Conservation (phyloP, 2,113 vertebrate genomes). For the Indicator indicator region DNA sequence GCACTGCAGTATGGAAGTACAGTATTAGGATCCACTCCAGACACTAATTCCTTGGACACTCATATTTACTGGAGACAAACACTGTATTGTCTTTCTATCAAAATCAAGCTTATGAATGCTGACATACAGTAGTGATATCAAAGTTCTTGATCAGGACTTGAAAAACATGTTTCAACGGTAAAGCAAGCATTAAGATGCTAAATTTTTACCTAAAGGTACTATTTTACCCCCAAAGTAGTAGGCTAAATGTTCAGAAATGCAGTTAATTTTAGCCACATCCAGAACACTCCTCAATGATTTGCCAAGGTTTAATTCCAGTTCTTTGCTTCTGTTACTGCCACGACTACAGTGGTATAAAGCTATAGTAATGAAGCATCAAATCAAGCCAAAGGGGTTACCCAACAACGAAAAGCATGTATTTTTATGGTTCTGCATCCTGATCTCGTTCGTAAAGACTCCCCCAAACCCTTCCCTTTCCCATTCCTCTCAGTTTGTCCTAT, state of each 20-base stretch:
- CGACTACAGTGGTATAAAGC: neutral
- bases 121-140: slow-evolving; percentile 49
- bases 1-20: neutral
- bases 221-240: slow-evolving; percentile 20
- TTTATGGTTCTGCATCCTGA: neutral
- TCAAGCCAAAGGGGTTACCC: neutral
- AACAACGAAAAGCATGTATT: neutral
- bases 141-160: slow-evolving; percentile 29
- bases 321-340: neutral
- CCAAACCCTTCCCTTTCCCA: neutral
- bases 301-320: neutral
- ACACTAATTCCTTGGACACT: slow-evolving; percentile 28
- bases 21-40: neutral
- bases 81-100: slow-evolving; percentile 8
- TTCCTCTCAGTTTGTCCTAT: neutral
- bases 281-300: neutral
- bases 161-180: slow-evolving; percentile 40
- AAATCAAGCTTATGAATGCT: slow-evolving; percentile 49
- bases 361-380: neutral
- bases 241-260: neutral
- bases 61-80: slow-evolving; percentile 27
- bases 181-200: slow-evolving; percentile 36
- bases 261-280: slow-evolving; percentile 14
- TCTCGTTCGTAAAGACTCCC: neutral
- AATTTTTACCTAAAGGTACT: slow-evolving; percentile 31